Evolutionary conservation across 1,140 invertebrate genomes (phyloP).

Genomic region (Mamestra configurata): DNA sequence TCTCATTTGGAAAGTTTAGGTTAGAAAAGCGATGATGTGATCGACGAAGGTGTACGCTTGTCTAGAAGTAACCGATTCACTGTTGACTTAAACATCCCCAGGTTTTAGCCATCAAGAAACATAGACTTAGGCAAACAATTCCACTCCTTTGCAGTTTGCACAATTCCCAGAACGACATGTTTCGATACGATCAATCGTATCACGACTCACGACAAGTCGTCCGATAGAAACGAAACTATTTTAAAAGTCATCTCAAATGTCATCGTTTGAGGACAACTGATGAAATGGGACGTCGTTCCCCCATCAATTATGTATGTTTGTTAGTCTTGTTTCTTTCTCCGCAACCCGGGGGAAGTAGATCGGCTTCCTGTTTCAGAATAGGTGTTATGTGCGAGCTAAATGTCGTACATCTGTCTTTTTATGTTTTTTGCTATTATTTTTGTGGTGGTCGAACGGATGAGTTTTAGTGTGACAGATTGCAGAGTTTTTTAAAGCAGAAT

Average conservation of each 20-base stretch:
- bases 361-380: constrained; percentile 76
- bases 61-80: too few relatives aligned
- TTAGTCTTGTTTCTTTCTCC: constrained; percentile 70
- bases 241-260: constrained; percentile 74
- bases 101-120: too few relatives aligned
- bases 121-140: too few relatives aligned
- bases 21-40: too few relatives aligned
- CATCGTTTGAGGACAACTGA: constrained; percentile 77
- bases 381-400: constrained; percentile 67
- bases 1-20: too few relatives aligned
- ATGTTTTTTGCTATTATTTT: constrained; percentile 21
- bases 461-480: constrained; percentile 12
- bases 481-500: not conserved
- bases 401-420: constrained; percentile 64
- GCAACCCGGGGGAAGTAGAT: constrained; percentile 66
- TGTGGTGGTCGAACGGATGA: constrained; percentile 6
- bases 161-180: too few relatives aligned
- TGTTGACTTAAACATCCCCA: too few relatives aligned
- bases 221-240: constrained; percentile 53
- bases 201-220: constrained; percentile 47
- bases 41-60: too few relatives aligned
- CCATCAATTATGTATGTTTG: constrained; percentile 77
- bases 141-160: too few relatives aligned
- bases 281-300: constrained; percentile 81
- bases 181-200: constrained; percentile 10